Base-by-base conservation (phyloP, 2,797 vertebrate genomes). In the Brotula barbata region DNA sequence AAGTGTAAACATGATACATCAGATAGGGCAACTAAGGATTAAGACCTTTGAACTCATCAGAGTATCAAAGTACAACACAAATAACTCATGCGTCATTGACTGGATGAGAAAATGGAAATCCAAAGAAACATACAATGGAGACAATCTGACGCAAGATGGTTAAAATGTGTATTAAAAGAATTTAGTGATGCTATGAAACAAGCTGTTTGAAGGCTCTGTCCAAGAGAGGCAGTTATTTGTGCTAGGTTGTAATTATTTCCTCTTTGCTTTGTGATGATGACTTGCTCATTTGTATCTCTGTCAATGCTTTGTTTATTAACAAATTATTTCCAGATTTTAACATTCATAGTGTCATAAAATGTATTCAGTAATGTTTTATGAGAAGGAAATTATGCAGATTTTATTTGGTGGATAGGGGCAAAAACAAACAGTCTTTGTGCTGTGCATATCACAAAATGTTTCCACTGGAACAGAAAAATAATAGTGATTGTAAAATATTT, bases 151-250 rank as follows among this genome's bases (percentile, higher is more conserved):
- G 59, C 49, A 53, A 57, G 15, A 42, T 14, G 22, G 14, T 72
- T 68, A 68, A 75, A 80, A 78, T 68, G 34, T 70, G 65, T 41
- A 71, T 65, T 78, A 60, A 75, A 77, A 60, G 39, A 31, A 6
- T 22, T 58, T 63, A 53, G 58, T 77, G 78, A 77, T 70, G 66
- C 66, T 74, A 75, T 80, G 72, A 70, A 81, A 78, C 63, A 81
- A 69, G 51, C n/a, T 16, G 28, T 2, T 16, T 45, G 62, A 65
- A 33, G 15, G 42, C 52, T 58, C n/a, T 54, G 16, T 55, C 57
- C 28, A 53, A 52, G 47, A 34, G 58, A 34, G 20, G 64, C 45
- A 42, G 42, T 63, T 67, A 64, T 69, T 76, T 60, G 75, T 64
- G 47, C 54, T 3, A 51, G 71, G 71, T 16, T 54, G 78, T 77